Conservation (phyloP, 2,113 vertebrate species). For the Halcyon malimbica region DNA sequence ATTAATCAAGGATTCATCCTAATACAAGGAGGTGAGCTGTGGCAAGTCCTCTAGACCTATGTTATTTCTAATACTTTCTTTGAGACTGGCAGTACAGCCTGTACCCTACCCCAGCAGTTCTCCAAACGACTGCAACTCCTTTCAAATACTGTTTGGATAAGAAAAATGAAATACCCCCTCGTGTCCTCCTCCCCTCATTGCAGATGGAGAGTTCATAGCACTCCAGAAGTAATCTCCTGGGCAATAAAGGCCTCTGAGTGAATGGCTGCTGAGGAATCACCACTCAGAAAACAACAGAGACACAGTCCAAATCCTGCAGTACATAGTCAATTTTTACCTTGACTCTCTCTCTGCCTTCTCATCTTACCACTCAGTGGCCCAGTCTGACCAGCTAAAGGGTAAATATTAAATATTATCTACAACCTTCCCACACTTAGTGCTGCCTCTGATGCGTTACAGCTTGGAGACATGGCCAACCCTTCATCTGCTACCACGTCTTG, state of each 20-base stretch:
- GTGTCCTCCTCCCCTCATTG: neutral
- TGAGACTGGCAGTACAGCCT: neutral
- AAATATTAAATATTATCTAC: neutral
- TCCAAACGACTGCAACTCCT: neutral
- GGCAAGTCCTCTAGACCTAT: neutral
- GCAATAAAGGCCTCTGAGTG: neutral
- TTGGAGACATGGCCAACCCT: neutral
- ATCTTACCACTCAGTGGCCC: neutral
- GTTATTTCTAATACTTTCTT: neutral
- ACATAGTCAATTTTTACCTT: neutral
- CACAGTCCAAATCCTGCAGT: neutral
- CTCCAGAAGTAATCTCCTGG: neutral
- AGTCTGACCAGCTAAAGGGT: neutral
- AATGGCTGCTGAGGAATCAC: neutral
- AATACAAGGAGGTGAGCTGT: neutral
- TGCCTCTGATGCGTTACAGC: neutral
- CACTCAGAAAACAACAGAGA: neutral
- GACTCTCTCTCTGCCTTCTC: neutral
- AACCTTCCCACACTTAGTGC: neutral
- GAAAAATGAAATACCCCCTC: neutral
- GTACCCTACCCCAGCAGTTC: neutral
- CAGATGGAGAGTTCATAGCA: neutral
- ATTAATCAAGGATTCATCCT: neutral
- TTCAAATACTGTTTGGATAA: neutral
- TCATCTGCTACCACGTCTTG: fast-evolving